Conservation (phyloP, 2,888 invertebrate species). For the Mesorhabditis sp. region DNA sequence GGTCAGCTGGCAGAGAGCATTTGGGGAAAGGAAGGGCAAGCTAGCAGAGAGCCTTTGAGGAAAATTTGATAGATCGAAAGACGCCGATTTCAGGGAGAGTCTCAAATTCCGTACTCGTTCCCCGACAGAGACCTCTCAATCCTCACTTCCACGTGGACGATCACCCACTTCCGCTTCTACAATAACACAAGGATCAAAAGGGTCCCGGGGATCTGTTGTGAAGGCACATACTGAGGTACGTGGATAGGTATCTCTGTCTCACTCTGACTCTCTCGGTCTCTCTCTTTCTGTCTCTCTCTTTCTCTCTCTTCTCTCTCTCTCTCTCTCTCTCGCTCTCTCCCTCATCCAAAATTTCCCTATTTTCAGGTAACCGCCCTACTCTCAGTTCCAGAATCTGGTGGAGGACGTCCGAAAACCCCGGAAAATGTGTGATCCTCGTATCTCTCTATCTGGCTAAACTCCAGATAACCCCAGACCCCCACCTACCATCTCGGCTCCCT, state of each 20-base stretch:
- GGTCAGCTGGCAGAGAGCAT: neutral
- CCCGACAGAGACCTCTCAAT: neutral
- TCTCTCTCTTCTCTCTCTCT: too few species aligned
- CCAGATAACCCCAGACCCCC: too few species aligned
- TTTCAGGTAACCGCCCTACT: constrained; percentile 1
- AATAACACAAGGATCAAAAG: neutral
- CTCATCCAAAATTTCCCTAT: neutral
- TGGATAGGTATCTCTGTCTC: too few species aligned
- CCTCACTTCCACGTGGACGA: neutral
- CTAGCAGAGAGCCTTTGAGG: neutral
- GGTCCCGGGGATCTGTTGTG: neutral
- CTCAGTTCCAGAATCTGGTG: neutral
- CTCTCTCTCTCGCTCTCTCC: too few species aligned
- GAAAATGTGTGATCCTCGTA: neutral
- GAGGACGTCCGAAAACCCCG: neutral
- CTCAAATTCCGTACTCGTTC: neutral
- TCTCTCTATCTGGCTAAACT: too few species aligned
- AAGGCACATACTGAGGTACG: neutral
- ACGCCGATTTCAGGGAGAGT: neutral
- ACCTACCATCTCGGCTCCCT: too few species aligned
- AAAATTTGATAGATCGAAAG: neutral
- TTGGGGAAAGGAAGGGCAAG: too few species aligned
- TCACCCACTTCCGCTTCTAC: neutral
- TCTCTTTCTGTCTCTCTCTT: too few species aligned
- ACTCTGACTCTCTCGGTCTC: too few species aligned